These are phyloP conservation scores for Andrena chrysosceles DNA, from an alignment of 2,888 invertebrate genomes.

Conservation along the genomic window DNA sequence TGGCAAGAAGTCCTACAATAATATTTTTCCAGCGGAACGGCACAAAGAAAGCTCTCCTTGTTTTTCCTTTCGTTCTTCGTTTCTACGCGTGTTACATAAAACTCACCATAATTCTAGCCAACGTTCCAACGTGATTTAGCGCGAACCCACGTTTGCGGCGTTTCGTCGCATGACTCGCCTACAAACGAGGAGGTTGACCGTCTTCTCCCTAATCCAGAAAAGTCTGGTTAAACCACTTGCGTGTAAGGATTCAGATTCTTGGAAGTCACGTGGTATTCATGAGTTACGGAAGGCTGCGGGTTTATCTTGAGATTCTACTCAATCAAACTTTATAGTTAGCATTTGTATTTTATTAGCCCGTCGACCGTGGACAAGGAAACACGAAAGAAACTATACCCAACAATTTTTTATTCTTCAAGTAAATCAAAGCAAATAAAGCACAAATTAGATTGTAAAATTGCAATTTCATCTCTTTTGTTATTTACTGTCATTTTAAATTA, in stretches of 20 bases:
- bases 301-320: constrained; percentile 31
- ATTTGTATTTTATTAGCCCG: not conserved
- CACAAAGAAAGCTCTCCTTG: constrained; percentile 50
- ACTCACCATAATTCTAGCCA: constrained; percentile 66
- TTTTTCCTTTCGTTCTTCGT: constrained; percentile 27
- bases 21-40: constrained; percentile 61
- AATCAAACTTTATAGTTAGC: constrained; percentile 27
- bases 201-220: constrained; percentile 57
- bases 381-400: not conserved
- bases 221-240: constrained; percentile 65
- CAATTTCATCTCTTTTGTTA: no score
- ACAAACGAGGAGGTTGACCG: constrained; percentile 47
- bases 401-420: not conserved
- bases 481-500: not conserved
- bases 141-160: constrained; percentile 59
- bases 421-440: not conserved
- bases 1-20: constrained; percentile 62
- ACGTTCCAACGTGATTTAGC: constrained; percentile 67
- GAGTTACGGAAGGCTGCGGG: constrained; percentile 38
- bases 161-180: constrained; percentile 57
- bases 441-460: not conserved
- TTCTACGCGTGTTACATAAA: constrained; percentile 62
- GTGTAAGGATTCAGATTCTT: constrained; percentile 53
- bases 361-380: not conserved
- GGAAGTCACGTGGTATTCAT: constrained; percentile 39